These are phyloP conservation scores for Steinernema feltiae DNA, from an alignment of 1,140 invertebrate species.

Conservation along the genomic window DNA sequence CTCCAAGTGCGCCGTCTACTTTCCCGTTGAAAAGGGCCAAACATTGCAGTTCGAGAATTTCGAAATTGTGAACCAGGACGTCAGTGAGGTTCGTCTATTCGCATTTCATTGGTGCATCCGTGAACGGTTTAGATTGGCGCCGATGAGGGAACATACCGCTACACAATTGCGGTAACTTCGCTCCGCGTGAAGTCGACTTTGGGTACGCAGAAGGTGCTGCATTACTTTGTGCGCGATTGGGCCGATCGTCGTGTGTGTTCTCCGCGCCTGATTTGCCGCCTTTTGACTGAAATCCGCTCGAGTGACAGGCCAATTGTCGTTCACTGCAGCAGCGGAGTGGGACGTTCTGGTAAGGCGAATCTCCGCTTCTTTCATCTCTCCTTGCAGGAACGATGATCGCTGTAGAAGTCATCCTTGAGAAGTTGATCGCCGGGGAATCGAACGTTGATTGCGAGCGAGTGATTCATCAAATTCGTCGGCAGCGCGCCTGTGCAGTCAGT, in stretches of 20 bases:
- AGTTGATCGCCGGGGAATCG: neutral
- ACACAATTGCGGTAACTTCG: neutral
- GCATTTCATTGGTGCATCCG: neutral
- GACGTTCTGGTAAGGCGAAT: neutral
- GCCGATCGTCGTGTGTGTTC: neutral
- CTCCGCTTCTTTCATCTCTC: neutral
- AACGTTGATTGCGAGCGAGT: neutral
- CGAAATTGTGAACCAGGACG: neutral
- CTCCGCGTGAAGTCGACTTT: neutral
- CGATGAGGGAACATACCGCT: neutral
- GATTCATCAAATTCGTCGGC: neutral
- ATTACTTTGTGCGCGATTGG: neutral
- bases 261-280: neutral
- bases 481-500: neutral
- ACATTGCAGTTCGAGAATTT: neutral
- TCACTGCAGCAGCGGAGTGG: neutral
- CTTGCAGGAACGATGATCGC: neutral
- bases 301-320: neutral
- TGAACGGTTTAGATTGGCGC: neutral
- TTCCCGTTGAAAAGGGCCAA: neutral
- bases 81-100: neutral
- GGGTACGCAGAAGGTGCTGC: neutral
- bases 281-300: neutral
- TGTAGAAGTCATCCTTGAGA: neutral
- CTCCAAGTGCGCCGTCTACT: constrained; percentile 4